Evolutionary conservation across 1,140 invertebrate genomes (phyloP).

Genomic region (Ooceraea biroi): DNA sequence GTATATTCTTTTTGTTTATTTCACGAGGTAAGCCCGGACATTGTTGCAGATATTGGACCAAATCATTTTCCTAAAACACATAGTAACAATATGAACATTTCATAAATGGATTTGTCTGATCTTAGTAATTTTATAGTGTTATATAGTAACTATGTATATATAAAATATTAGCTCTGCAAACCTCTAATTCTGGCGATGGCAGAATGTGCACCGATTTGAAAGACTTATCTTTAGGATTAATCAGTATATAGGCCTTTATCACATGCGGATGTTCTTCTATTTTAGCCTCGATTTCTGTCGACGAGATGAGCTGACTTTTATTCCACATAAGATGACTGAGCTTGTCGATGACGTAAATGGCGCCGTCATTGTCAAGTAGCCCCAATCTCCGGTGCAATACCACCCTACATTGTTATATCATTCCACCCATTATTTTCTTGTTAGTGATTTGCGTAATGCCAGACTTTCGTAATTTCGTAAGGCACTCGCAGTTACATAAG

Average conservation of each 20-base stretch:
- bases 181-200: too few species aligned
- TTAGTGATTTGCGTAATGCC: neutral
- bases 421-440: neutral
- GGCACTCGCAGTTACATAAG: too few species aligned
- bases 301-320: neutral
- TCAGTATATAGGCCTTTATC: neutral
- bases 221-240: too few species aligned
- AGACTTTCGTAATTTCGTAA: too few species aligned
- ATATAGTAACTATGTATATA: too few species aligned
- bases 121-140: neutral
- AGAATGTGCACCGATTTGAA: too few species aligned
- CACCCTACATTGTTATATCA: neutral
- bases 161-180: too few species aligned
- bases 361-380: neutral
- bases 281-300: neutral
- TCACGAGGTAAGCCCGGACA: neutral
- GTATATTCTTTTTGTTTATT: too few species aligned
- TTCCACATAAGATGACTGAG: neutral
- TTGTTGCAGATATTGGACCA: neutral
- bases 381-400: constrained; percentile 6
- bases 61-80: neutral
- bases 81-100: neutral
- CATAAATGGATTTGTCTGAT: neutral
- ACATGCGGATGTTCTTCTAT: neutral
- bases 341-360: neutral